Evolutionary conservation across 2,888 invertebrate genomes (phyloP).

Genomic region (Aphrophora alni): DNA sequence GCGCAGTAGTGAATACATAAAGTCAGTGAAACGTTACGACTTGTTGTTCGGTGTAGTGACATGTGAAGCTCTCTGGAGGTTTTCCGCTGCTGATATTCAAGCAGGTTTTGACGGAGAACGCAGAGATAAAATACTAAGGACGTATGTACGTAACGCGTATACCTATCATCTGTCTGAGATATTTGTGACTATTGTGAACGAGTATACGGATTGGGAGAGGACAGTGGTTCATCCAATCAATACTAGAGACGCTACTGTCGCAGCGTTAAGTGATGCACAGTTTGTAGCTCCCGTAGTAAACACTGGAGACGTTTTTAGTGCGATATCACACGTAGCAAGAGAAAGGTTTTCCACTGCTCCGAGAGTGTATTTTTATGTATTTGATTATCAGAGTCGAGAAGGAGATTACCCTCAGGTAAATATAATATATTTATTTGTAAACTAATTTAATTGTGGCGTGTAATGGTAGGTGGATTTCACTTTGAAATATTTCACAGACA

Average conservation of each 20-base stretch:
- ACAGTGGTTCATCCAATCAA: conserved; percentile 87
- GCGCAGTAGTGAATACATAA: conserved; percentile 60
- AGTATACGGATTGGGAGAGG: conserved; percentile 59
- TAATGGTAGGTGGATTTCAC: no score
- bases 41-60: conserved; percentile 89
- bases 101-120: conserved; percentile 84
- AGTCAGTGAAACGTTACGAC: conserved; percentile 69
- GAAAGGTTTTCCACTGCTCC: not conserved
- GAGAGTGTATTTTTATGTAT: conserved; percentile 81
- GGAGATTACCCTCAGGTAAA: conserved; percentile 82
- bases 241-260: conserved; percentile 84
- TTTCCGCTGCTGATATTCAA: conserved; percentile 81
- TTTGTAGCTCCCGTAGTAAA: conserved; percentile 89
- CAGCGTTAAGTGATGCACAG: conserved; percentile 90
- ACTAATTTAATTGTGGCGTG: no score
- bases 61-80: conserved; percentile 87
- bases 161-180: conserved; percentile 64
- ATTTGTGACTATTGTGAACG: conserved; percentile 66
- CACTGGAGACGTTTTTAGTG: conserved; percentile 81
- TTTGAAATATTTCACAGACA: no score
- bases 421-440: no score
- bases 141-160: conserved; percentile 92
- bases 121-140: conserved; percentile 81
- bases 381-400: conserved; percentile 87
- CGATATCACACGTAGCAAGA: conserved; percentile 60